Percentiles rank a stretch among this genome's conserved stretches.
Evolutionary conservation across 2,113 vertebrate species (phyloP).

Genomic region (Candoia aspera): DNA sequence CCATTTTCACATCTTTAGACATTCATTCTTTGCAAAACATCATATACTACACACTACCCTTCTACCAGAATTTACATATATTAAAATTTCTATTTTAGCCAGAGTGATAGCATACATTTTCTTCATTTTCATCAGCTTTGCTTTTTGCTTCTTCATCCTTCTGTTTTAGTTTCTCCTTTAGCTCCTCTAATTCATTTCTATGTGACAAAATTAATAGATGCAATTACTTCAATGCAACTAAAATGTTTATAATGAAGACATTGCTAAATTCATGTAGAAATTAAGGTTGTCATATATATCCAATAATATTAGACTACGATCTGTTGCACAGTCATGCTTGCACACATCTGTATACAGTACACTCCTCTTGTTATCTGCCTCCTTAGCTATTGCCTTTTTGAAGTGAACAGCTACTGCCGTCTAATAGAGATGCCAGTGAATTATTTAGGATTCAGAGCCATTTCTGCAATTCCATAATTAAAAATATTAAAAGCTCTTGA

Average conservation of each 20-base stretch:
- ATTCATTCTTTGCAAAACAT: neutral
- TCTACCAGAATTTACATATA: neutral
- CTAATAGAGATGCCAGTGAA: neutral
- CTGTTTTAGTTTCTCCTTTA: constrained; percentile 73
- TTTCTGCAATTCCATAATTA: too few relatives aligned
- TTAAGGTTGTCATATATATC: neutral
- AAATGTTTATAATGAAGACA: constrained; percentile 5
- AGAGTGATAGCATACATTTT: constrained; percentile 74
- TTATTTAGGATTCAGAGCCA: neutral
- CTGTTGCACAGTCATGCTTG: neutral
- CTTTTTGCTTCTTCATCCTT: constrained; percentile 74
- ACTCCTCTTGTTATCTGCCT: neutral
- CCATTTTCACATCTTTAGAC: neutral
- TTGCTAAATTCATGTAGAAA: neutral
- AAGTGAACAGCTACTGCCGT: neutral
- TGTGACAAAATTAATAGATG: constrained; percentile 43
- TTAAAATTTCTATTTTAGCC: neutral
- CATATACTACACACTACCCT: neutral
- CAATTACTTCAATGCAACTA: constrained; percentile 6
- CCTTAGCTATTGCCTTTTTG: neutral
- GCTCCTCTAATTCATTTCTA: constrained; percentile 76
- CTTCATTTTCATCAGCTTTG: constrained; percentile 79
- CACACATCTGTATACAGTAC: neutral
- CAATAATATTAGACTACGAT: neutral
- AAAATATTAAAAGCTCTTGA: too few relatives aligned